These are phyloP conservation scores for Pollimyrus isidori DNA, from an alignment of 2,113 vertebrate genomes.

Conservation along the genomic window DNA sequence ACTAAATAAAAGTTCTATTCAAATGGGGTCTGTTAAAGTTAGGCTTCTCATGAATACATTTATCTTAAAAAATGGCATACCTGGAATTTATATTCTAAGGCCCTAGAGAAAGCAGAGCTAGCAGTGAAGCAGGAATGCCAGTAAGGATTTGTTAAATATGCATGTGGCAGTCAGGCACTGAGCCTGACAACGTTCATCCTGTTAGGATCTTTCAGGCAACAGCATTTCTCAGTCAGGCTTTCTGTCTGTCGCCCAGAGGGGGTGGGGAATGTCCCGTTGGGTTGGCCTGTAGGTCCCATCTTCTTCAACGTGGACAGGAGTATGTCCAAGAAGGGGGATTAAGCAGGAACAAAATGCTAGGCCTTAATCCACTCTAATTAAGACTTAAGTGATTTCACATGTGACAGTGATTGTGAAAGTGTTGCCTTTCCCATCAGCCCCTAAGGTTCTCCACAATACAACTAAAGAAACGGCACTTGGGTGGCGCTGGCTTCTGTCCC, in stretches of 20 bases:
- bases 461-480: not conserved
- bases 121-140: not conserved
- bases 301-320: not conserved
- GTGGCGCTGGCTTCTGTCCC: not conserved
- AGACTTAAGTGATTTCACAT: conserved; percentile 4
- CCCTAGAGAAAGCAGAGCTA: not conserved
- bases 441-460: not conserved
- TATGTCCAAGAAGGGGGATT: conserved; percentile 17
- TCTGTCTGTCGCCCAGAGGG: not conserved
- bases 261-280: not conserved
- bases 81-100: not conserved
- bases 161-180: not conserved
- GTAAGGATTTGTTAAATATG: not conserved
- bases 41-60: not conserved
- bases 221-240: conserved; percentile 8
- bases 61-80: not conserved
- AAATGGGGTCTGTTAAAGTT: not conserved
- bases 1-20: not conserved
- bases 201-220: not conserved
- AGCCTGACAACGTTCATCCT: not conserved
- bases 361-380: conserved; percentile 19
- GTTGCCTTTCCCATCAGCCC: not conserved
- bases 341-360: not conserved
- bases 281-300: not conserved
- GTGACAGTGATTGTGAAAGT: conserved; percentile 7